Conservation (phyloP, 1,140 invertebrate species). For the Asbolus verrucosus region DNA sequence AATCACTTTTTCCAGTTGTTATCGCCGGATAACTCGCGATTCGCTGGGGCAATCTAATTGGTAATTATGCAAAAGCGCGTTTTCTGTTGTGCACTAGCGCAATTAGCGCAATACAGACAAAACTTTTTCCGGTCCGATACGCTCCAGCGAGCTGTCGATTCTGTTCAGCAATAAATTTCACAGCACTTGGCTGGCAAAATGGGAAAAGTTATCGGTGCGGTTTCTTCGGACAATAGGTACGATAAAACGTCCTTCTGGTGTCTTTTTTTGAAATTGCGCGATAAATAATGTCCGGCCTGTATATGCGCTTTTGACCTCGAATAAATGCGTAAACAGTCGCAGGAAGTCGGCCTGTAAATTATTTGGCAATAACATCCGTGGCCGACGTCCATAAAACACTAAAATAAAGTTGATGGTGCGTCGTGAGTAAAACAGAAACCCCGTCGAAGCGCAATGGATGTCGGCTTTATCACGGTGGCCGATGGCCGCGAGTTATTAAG, state of each 20-base stretch:
- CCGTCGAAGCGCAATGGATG: slow-evolving; percentile 20
- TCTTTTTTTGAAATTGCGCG: slow-evolving; percentile 30
- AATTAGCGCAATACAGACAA: slow-evolving; percentile 29
- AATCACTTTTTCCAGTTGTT: no score
- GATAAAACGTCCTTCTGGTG: slow-evolving; percentile 16
- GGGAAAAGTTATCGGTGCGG: slow-evolving; percentile 33
- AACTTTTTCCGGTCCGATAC: slow-evolving; percentile 30
- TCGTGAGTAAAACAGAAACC: slow-evolving; percentile 10
- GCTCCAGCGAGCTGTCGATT: slow-evolving; percentile 33
- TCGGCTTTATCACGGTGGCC: slow-evolving; percentile 45
- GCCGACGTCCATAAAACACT: slow-evolving; percentile 15
- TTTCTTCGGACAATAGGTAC: slow-evolving; percentile 35
- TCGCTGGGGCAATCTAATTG: not conserved
- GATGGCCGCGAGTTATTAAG: slow-evolving; percentile 49
- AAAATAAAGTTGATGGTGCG: slow-evolving; percentile 25
- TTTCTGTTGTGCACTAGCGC: slow-evolving; percentile 23
- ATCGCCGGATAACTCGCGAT: no score
- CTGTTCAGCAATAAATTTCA: slow-evolving; percentile 24
- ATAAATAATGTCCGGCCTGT: slow-evolving; percentile 22
- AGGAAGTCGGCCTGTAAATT: not conserved
- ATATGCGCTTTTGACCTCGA: no score
- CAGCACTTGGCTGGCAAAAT: slow-evolving; percentile 35
- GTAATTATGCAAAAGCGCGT: not conserved
- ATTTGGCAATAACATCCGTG: slow-evolving; percentile 2
- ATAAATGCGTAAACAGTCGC: slow-evolving; percentile 10